Evolutionary conservation across 1,140 invertebrate species (phyloP).

Genomic region (Adoxophyes honmai): DNA sequence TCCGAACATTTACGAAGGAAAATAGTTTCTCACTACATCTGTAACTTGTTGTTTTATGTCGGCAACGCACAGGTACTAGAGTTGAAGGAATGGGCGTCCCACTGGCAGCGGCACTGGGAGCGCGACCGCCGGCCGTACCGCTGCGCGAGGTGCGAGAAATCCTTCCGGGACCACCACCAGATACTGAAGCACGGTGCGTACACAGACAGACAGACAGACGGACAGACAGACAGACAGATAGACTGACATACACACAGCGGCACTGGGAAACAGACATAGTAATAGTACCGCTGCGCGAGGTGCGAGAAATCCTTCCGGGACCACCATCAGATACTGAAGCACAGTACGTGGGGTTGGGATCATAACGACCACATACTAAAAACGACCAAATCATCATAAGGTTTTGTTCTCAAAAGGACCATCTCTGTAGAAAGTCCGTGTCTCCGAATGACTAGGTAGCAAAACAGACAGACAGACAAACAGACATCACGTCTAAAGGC

Average conservation of each 20-base stretch:
- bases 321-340: conserved; percentile 57
- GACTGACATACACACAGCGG: no score
- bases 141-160: conserved; percentile 78
- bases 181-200: conserved; percentile 63
- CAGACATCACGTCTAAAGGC: no score
- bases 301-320: conserved; percentile 78
- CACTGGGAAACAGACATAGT: conserved; percentile 56
- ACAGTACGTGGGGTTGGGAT: no score
- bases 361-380: no score
- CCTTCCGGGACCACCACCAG: conserved; percentile 67
- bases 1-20: no score
- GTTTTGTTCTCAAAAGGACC: no score
- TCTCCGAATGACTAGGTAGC: no score
- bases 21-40: no score
- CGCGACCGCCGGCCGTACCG: conserved; percentile 74
- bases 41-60: not conserved
- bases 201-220: not conserved
- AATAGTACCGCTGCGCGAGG: conserved; percentile 77
- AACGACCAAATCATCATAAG: no score
- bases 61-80: conserved; percentile 36
- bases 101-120: conserved; percentile 56
- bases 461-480: no score
- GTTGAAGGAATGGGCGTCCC: conserved; percentile 36
- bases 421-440: no score
- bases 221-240: no score